Percentiles rank a stretch among this genome's conserved stretches.
These are phyloP conservation scores for Babylonia areolata DNA, from an alignment of 1,140 invertebrate genomes.

Conservation along the genomic window DNA sequence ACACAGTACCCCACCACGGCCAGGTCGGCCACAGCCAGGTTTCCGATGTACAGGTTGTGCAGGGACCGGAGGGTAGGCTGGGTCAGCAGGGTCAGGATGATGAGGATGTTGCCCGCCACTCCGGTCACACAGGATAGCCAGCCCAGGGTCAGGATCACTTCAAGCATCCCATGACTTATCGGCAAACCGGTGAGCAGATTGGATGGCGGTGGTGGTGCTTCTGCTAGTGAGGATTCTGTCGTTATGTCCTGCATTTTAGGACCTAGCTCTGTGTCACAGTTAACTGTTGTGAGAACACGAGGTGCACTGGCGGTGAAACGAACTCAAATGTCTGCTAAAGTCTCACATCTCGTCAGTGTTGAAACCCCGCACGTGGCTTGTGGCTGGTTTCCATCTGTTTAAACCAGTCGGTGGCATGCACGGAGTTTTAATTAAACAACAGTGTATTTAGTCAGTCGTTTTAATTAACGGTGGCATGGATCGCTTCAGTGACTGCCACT, in stretches of 20 bases:
- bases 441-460: no score
- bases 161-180: neutral
- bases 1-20: constrained; percentile 87
- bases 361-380: neutral
- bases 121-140: constrained; percentile 34
- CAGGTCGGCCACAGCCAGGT: constrained; percentile 73
- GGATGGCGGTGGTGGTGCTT: neutral
- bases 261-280: neutral
- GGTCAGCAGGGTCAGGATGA: constrained; percentile 70
- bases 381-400: no score
- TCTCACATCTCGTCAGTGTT: neutral
- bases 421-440: no score
- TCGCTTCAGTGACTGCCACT: no score
- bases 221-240: neutral
- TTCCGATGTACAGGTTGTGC: constrained; percentile 75
- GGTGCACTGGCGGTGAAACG: neutral
- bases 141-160: constrained; percentile 31
- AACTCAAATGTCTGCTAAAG: neutral
- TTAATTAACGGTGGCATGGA: no score
- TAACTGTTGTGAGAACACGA: neutral
- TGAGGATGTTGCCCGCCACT: constrained; percentile 70
- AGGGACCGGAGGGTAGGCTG: constrained; percentile 70
- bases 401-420: no score
- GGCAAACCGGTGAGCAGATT: neutral
- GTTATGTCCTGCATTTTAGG: neutral